phyloP scores from a whole-genome alignment of 2,113 vertebrate species.

The Podilymbus podiceps region DNA sequence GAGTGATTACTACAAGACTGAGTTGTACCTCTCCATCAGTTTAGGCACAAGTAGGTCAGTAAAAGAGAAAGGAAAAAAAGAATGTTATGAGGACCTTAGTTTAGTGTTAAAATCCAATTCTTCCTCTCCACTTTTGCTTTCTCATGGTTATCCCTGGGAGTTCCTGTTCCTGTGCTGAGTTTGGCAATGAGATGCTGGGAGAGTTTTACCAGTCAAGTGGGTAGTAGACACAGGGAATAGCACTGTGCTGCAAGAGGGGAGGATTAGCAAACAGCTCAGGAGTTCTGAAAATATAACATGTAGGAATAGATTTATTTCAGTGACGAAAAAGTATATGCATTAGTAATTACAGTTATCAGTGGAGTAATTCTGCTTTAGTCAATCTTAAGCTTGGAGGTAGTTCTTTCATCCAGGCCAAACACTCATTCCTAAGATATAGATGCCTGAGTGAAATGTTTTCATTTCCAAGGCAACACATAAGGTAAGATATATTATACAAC shows the following conservation, averaged over 20 bases:
- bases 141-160: not conserved
- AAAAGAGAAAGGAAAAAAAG: not conserved
- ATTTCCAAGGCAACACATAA: not conserved
- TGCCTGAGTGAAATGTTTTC: not conserved
- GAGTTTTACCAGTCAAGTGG: not conserved
- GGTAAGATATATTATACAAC: not conserved
- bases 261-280: not conserved
- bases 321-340: rapidly evolving
- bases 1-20: not conserved
- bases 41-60: not conserved
- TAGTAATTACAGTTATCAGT: not conserved
- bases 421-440: not conserved
- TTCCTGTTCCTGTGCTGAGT: rapidly evolving
- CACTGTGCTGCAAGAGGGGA: not conserved
- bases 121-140: not conserved
- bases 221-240: not conserved
- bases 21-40: not conserved
- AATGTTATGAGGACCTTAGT: not conserved
- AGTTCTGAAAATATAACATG: not conserved
- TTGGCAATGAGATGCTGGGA: not conserved
- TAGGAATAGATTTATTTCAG: not conserved
- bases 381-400: not conserved
- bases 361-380: not conserved
- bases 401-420: not conserved
- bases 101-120: not conserved